Evolutionary conservation across 2,797 vertebrate species (phyloP), one percentile per base, ranked within the genome.

Genomic region (Thalassophryne amazonica): DNA sequence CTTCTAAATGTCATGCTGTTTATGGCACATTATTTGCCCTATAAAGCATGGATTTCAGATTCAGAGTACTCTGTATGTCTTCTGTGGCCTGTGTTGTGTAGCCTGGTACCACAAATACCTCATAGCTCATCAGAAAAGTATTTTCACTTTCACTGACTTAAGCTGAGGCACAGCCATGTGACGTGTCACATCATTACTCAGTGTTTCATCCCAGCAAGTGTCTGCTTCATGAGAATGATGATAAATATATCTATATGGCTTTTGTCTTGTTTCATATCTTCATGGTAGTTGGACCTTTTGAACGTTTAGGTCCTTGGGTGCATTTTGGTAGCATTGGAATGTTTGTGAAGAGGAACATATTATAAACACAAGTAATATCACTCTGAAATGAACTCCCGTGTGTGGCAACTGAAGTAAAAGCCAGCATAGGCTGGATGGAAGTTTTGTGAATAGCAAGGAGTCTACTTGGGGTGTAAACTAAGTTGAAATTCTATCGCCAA

Each of bases 211-310:
- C 6, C 38, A 40, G 51, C 54, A 64, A 30, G 51, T 3, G 24
- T 38, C 57, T 56, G 65, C 43, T 72, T 29, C 24, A 65, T 47
- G 36, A 73, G 54, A 41, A 76, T 57, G 59, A 16, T 62, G 67
- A 69, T 30, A 35, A 38, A 66, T 32, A 41, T 54, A 56, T 55
- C 53, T 59, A 46, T 37, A 51, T 20, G 30, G 53, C 46, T 30
- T 61, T n/a, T n/a, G n/a, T n/a, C n/a, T n/a, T n/a, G n/a, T n/a
- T n/a, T n/a, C n/a, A n/a, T n/a, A n/a, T n/a, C n/a, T n/a, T n/a
- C n/a, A n/a, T n/a, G n/a, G n/a, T n/a, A n/a, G n/a, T n/a, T n/a
- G n/a, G n/a, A n/a, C n/a, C n/a, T n/a, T n/a, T n/a, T n/a, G n/a
- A n/a, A n/a, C n/a, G n/a, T n/a, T n/a, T n/a, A n/a, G n/a, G n/a